Conservation (phyloP, 2,888 invertebrate genomes). For the Clistopyga incitator region DNA sequence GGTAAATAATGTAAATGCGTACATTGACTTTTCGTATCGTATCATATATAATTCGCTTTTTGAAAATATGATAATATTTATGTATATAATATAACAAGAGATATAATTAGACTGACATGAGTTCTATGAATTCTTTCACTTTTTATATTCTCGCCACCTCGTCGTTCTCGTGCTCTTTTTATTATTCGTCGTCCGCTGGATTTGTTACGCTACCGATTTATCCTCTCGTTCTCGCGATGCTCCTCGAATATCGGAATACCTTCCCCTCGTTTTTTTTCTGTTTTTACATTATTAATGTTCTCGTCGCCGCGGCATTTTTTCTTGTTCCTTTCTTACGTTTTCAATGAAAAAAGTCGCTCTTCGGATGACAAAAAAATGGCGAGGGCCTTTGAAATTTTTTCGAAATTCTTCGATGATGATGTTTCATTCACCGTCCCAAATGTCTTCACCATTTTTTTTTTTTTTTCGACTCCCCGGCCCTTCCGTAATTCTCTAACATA, state of each 20-base stretch:
- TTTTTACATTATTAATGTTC: constrained; percentile 27
- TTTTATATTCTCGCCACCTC: constrained; percentile 60
- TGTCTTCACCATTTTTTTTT: constrained; percentile 42
- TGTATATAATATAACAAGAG: constrained; percentile 83
- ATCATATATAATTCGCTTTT: constrained; percentile 83
- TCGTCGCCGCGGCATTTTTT: constrained; percentile 26
- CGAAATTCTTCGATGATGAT: background rate
- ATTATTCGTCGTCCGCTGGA: constrained; percentile 31
- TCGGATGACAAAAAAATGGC: constrained; percentile 53
- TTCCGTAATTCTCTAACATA: constrained; percentile 65
- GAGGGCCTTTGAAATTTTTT: constrained; percentile 30
- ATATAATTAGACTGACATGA: constrained; percentile 83
- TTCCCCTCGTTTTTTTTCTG: constrained; percentile 10
- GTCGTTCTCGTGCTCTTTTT: constrained; percentile 28
- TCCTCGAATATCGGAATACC: constrained; percentile 18
- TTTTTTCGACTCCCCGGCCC: constrained; percentile 47
- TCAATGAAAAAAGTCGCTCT: constrained; percentile 54
- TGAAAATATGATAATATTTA: constrained; percentile 82
- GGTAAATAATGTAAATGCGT: constrained; percentile 41
- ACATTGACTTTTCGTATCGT: constrained; percentile 75
- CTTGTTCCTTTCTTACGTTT: constrained; percentile 5
- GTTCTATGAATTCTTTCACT: constrained; percentile 80
- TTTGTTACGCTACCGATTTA: constrained; percentile 25
- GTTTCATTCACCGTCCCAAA: constrained; percentile 17
- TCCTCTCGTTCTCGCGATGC: constrained; percentile 4